phyloP scores from a whole-genome alignment of 2,888 invertebrate genomes.

The Melieria picta region DNA sequence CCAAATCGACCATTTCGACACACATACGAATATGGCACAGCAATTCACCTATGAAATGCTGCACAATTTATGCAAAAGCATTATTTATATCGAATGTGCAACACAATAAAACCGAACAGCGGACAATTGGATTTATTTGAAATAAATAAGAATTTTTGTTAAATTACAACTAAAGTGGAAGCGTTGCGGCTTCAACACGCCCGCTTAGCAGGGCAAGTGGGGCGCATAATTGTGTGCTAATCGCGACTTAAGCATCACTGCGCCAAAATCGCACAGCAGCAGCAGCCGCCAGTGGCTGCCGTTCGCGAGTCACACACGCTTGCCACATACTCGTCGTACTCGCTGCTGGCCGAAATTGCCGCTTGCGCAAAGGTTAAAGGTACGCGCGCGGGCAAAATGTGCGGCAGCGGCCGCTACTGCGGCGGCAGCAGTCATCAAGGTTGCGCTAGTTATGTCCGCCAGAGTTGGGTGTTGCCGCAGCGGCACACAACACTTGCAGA shows the following conservation, averaged over 20 bases:
- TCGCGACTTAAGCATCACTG: constrained; percentile 19
- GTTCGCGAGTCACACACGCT: background rate
- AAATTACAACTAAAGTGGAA: background rate
- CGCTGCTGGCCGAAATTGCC: background rate
- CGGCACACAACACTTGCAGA: constrained; percentile 1
- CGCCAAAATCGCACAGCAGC: background rate
- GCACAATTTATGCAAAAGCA: no score
- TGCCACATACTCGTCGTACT: no score
- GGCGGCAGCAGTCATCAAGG: constrained; percentile 22
- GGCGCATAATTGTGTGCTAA: constrained; percentile 26
- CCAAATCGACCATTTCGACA: no score
- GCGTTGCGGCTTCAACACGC: no score
- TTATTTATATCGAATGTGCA: background rate
- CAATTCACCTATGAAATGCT: no score
- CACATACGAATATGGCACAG: no score
- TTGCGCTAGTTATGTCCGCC: constrained; percentile 34
- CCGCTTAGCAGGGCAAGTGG: constrained; percentile 1
- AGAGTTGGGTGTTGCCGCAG: constrained; percentile 25
- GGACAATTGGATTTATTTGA: background rate
- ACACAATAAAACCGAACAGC: background rate
- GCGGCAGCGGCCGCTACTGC: background rate
- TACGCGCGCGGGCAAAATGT: background rate
- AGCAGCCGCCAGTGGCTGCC: background rate
- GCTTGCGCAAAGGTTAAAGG: constrained; percentile 11
- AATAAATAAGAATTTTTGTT: background rate